phyloP scores from a whole-genome alignment of 2,113 vertebrate species.

The Rutilus rutilus region DNA sequence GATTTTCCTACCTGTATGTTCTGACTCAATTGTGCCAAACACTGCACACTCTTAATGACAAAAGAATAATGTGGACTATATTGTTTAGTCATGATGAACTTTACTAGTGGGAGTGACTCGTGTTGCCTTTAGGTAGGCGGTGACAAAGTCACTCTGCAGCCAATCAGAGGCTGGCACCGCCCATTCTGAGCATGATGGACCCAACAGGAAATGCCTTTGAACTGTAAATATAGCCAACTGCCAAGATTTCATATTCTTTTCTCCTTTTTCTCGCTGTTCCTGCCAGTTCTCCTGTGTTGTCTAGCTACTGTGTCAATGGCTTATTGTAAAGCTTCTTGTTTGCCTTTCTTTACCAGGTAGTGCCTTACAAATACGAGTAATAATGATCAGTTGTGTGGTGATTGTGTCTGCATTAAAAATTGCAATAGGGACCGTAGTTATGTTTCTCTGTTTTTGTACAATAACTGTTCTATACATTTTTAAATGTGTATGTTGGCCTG shows the following conservation, averaged over 20 bases:
- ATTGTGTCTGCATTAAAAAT: slow-evolving; percentile 45
- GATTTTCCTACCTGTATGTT: slow-evolving; percentile 21
- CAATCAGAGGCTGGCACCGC: slow-evolving; percentile 3
- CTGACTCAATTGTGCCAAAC: slow-evolving; percentile 40
- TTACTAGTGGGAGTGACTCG: background rate
- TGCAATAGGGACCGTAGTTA: slow-evolving; percentile 41
- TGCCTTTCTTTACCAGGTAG: slow-evolving; percentile 66
- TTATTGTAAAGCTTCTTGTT: slow-evolving; percentile 44
- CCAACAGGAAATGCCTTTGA: slow-evolving; percentile 21
- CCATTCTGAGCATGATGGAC: slow-evolving; percentile 41
- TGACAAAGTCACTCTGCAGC: slow-evolving; percentile 1
- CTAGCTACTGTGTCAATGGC: slow-evolving; percentile 31
- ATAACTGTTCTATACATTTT: background rate
- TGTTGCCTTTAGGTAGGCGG: slow-evolving; percentile 7
- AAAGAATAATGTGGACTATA: background rate
- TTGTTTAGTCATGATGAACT: background rate
- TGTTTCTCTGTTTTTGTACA: slow-evolving; percentile 20
- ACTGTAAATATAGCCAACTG: slow-evolving; percentile 29
- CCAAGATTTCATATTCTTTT: slow-evolving; percentile 32
- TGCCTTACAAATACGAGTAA: slow-evolving; percentile 66
- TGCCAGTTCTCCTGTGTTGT: slow-evolving; percentile 19
- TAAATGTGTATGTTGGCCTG: background rate
- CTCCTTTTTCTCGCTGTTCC: background rate
- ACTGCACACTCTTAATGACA: slow-evolving; percentile 13
- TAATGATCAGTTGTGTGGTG: slow-evolving; percentile 52